These are phyloP conservation scores for Onychomys leucogaster DNA, from an alignment of 2,797 vertebrate species.

Conservation along the genomic window DNA sequence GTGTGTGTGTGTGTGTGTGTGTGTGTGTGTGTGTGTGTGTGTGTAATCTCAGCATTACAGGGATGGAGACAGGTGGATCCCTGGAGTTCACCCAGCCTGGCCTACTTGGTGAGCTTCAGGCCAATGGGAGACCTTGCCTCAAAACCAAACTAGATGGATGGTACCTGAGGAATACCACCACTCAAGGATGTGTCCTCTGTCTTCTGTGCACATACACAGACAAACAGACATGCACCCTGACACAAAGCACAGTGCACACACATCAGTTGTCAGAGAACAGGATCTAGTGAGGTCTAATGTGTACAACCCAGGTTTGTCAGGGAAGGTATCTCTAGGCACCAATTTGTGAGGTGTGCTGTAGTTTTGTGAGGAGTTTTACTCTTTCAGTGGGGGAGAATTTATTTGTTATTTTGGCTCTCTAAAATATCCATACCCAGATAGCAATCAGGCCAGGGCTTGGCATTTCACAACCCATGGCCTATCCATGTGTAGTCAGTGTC, in stretches of 20 bases:
- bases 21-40: no score
- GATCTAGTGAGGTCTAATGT: neutral
- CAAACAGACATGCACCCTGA: neutral
- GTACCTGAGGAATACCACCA: no score
- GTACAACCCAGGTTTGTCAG: neutral
- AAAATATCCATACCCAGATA: neutral
- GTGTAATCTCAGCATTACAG: neutral
- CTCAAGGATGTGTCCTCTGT: neutral
- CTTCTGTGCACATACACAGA: no score
- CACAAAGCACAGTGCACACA: neutral
- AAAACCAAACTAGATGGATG: neutral
- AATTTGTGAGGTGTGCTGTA: neutral
- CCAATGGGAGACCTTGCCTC: neutral
- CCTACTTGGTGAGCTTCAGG: neutral
- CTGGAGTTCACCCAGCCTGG: neutral
- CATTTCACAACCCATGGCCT: neutral
- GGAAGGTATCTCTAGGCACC: neutral
- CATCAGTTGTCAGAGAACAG: neutral
- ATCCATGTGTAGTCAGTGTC: neutral
- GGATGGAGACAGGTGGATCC: neutral
- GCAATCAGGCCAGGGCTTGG: neutral
- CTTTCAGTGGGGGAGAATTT: neutral
- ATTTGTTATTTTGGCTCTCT: neutral
- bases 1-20: no score
- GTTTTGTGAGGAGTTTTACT: neutral